Base-by-base conservation (phyloP, 2,797 vertebrate species). In the Eupleurogrammus muticus region DNA sequence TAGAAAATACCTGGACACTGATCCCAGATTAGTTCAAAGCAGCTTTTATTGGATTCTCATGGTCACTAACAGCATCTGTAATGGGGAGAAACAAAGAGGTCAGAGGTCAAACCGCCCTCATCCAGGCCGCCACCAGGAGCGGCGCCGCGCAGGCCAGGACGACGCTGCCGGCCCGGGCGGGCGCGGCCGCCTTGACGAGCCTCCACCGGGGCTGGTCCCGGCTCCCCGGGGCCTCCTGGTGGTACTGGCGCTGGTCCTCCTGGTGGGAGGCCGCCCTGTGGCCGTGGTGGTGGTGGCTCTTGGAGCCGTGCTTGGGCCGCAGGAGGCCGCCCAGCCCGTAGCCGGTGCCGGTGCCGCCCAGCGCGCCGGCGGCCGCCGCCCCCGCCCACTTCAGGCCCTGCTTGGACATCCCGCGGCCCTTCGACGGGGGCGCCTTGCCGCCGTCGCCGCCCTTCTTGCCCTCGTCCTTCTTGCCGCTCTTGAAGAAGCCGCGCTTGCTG, bases 291-390 rank as follows among this genome's bases (percentile, higher is more conserved):
- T 80, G 8, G 10, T 79, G 78, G 4, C 65, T 66, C 57, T 75
- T 83, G 28, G 86, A 55, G 2, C 82, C 62, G 2, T 91, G 87
- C 52, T 88, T 91, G 16, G 82, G 59, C 66, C 40, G 89, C 3
- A 92, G 90, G 0, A 93, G 69, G 12, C 94, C 84, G 3, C 92
- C 91, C 64, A 95, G 77, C 3, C 94, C 92, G 0, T 89, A 93
- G 0, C 94, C 93, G 1, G 93, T 89, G 17, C 92, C 93, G 0
- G 90, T 90, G 12, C 93, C 92, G 0, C 93, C 94, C 36, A 93
- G 49, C 0, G 90, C 79, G 3, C 93, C 93, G 0, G 90, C 93
- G 0, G 89, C 92, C 2, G 91, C 93, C 0, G 91, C 92, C 21
- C 93, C 94, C 0, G 87, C 92, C 91, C 83, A 75, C 86, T 93